These are phyloP conservation scores for Psix sp. DNA, from an alignment of 1,140 invertebrate genomes.

Conservation along the genomic window DNA sequence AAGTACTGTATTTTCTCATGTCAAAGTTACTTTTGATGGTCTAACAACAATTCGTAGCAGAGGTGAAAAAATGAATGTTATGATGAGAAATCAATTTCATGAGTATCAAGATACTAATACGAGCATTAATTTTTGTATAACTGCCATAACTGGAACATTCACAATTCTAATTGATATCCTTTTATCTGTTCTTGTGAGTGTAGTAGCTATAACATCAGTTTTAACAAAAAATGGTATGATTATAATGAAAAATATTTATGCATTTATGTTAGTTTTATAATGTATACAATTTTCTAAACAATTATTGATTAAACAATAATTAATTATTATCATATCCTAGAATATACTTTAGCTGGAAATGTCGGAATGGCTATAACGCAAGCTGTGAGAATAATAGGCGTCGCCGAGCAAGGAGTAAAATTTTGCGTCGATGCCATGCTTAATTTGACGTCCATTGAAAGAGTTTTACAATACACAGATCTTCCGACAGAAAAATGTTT, in stretches of 20 bases:
- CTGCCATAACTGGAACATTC: conserved; percentile 78
- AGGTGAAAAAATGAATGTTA: conserved; percentile 76
- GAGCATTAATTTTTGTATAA: conserved; percentile 80
- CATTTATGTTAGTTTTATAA: background rate
- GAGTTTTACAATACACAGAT: conserved; percentile 85
- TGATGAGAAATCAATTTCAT: conserved; percentile 85
- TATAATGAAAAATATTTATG: conserved; percentile 64
- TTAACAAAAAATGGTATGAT: too few species aligned
- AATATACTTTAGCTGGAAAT: conserved; percentile 75
- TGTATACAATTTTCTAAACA: background rate
- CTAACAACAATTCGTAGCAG: conserved; percentile 88
- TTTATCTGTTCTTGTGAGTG: conserved; percentile 53
- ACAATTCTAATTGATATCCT: conserved; percentile 70
- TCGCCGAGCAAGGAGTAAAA: conserved; percentile 89
- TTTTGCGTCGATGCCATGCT: conserved; percentile 85
- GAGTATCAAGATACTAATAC: conserved; percentile 81
- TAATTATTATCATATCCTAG: conserved; percentile 12
- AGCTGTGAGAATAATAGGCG: conserved; percentile 85
- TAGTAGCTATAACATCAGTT: conserved; percentile 71
- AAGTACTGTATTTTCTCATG: conserved; percentile 89
- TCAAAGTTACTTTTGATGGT: conserved; percentile 86
- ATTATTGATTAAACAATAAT: too few species aligned
- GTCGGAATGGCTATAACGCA: conserved; percentile 93
- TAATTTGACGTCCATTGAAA: conserved; percentile 89
- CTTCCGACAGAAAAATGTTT: conserved; percentile 79